Conservation (phyloP, 2,888 invertebrate genomes). For the Melanostoma mellinum region DNA sequence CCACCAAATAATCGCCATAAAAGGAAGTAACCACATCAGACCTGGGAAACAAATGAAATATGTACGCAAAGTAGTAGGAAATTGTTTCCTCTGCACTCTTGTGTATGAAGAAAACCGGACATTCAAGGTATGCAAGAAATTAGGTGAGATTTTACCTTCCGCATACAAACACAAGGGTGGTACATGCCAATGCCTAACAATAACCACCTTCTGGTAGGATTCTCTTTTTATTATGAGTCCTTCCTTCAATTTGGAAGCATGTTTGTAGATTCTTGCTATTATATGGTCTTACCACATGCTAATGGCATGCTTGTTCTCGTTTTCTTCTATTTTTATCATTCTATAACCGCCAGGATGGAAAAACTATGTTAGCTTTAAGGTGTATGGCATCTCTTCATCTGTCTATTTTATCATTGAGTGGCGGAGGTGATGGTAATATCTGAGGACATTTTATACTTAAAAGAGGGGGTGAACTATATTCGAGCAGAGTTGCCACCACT, state of each 20-base stretch:
- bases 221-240: neutral
- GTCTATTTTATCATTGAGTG: constrained; percentile 23
- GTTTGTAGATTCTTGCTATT: constrained; percentile 6
- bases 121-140: constrained; percentile 50
- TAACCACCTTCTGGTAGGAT: neutral
- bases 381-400: constrained; percentile 11
- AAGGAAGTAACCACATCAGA: constrained; percentile 41
- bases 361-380: constrained; percentile 15
- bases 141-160: constrained; percentile 35
- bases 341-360: constrained; percentile 7
- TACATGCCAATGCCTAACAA: neutral
- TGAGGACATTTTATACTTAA: constrained; percentile 51
- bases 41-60: constrained; percentile 37
- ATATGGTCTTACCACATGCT: constrained; percentile 49
- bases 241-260: neutral
- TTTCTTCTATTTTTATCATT: constrained; percentile 48
- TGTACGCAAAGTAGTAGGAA: constrained; percentile 32
- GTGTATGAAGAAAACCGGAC: constrained; percentile 46
- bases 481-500: neutral
- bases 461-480: neutral
- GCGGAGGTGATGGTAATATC: constrained; percentile 6
- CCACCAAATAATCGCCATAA: constrained; percentile 60
- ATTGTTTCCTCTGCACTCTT: neutral
- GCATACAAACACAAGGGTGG: neutral
- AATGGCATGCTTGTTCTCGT: constrained; percentile 51